Conservation (phyloP, 2,888 invertebrate genomes). For the Nephrocerus scutellatus region DNA sequence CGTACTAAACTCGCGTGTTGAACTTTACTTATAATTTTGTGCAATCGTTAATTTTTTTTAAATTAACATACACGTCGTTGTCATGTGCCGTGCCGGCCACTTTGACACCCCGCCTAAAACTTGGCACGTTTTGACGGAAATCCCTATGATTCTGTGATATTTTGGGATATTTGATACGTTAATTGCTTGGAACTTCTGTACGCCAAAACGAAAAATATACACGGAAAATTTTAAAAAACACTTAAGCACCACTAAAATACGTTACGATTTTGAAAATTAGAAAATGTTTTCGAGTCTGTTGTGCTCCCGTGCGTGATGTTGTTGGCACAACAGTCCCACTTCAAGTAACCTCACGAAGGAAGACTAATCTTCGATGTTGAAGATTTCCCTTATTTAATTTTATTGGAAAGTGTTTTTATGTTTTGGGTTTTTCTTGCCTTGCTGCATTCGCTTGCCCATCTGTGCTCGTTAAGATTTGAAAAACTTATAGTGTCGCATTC, state of each 20-base stretch:
- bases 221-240: no score
- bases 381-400: constrained; percentile 16
- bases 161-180: constrained; percentile 20
- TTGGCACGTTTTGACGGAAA: constrained; percentile 43
- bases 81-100: no score
- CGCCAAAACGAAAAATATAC: no score
- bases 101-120: no score
- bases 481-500: neutral
- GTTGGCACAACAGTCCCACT: constrained; percentile 40
- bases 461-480: constrained; percentile 3
- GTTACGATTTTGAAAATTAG: no score
- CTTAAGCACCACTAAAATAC: no score
- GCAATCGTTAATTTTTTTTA: no score
- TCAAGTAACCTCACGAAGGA: constrained; percentile 36
- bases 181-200: no score
- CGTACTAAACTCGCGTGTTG: no score
- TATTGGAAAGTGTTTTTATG: constrained; percentile 3
- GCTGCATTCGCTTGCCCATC: constrained; percentile 2
- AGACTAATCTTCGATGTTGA: no score
- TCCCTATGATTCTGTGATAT: constrained; percentile 31
- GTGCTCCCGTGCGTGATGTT: constrained; percentile 34
- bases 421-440: neutral
- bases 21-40: no score
- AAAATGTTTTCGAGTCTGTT: constrained; percentile 18
- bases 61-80: no score